Conservation (phyloP, 1,140 invertebrate genomes). For the Catajapyx aquilonaris region DNA sequence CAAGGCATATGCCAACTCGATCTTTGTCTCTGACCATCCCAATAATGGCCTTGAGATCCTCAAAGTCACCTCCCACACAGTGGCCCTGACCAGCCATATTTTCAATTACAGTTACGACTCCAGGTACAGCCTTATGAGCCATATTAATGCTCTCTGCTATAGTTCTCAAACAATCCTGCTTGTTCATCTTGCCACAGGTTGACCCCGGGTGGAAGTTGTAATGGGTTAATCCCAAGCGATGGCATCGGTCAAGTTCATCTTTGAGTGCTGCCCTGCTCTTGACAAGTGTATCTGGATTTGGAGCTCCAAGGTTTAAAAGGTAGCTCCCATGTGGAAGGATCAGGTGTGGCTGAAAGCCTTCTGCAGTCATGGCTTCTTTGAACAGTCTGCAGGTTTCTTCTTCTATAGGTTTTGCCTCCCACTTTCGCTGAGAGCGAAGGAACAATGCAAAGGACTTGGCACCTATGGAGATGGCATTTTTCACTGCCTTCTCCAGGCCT, state of each 20-base stretch:
- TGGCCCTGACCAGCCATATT: conserved; percentile 20
- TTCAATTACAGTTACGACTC: conserved; percentile 18
- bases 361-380: conserved; percentile 6
- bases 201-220: conserved; percentile 33
- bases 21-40: conserved; percentile 24
- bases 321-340: conserved; percentile 27
- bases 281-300: conserved; percentile 20
- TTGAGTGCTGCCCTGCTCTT: conserved; percentile 24
- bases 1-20: conserved; percentile 28
- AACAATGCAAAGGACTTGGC: conserved; percentile 26
- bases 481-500: no score
- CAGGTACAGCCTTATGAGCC: conserved; percentile 16
- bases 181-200: conserved; percentile 20
- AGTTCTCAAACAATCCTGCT: conserved; percentile 21
- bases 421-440: conserved; percentile 23
- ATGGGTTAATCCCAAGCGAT: conserved; percentile 24
- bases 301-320: conserved; percentile 27
- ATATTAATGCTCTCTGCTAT: conserved; percentile 27
- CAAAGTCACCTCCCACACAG: conserved; percentile 26
- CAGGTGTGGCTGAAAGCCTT: conserved; percentile 15
- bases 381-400: conserved; percentile 20
- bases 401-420: conserved; percentile 25
- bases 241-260: conserved; percentile 27
- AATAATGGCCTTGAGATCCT: conserved; percentile 26
- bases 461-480: conserved; percentile 18